Percentiles rank a stretch among this genome's conserved stretches.
phyloP scores from a whole-genome alignment of 2,888 invertebrate genomes.

The Andrena minutula region DNA sequence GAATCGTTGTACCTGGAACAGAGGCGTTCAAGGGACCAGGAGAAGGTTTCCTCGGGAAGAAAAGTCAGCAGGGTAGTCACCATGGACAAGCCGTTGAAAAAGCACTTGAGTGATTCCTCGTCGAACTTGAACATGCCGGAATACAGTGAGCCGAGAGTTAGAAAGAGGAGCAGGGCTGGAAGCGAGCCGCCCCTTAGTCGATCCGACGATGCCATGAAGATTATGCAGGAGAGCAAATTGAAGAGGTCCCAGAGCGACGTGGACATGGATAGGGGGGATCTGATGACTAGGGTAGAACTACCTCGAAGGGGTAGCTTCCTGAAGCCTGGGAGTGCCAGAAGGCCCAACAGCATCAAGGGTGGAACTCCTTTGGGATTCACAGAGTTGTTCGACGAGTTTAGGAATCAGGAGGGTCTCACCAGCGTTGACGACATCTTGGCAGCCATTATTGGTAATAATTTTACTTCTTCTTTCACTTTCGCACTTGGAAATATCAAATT shows the following conservation, averaged over 20 bases:
- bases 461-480: neutral
- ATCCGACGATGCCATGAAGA: conserved; percentile 71
- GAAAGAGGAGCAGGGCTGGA: conserved; percentile 81
- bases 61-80: conserved; percentile 74
- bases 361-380: conserved; percentile 94
- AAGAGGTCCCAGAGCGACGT: conserved; percentile 85
- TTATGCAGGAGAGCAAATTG: conserved; percentile 80
- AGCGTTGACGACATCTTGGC: conserved; percentile 95
- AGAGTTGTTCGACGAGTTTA: conserved; percentile 94
- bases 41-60: conserved; percentile 52
- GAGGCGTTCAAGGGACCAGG: conserved; percentile 53
- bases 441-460: conserved; percentile 89
- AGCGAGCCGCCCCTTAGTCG: conserved; percentile 81
- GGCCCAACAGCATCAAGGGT: conserved; percentile 88
- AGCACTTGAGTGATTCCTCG: conserved; percentile 41
- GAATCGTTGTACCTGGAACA: conserved; percentile 31
- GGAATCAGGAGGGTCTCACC: conserved; percentile 94
- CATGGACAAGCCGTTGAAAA: conserved; percentile 77
- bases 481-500: neutral
- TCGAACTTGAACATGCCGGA: conserved; percentile 44
- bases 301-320: conserved; percentile 94
- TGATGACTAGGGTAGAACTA: conserved; percentile 94
- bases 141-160: conserved; percentile 62
- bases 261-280: conserved; percentile 90
- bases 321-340: conserved; percentile 92